phyloP scores from a whole-genome alignment of 2,797 vertebrate species.

The Streptopelia turtur region DNA sequence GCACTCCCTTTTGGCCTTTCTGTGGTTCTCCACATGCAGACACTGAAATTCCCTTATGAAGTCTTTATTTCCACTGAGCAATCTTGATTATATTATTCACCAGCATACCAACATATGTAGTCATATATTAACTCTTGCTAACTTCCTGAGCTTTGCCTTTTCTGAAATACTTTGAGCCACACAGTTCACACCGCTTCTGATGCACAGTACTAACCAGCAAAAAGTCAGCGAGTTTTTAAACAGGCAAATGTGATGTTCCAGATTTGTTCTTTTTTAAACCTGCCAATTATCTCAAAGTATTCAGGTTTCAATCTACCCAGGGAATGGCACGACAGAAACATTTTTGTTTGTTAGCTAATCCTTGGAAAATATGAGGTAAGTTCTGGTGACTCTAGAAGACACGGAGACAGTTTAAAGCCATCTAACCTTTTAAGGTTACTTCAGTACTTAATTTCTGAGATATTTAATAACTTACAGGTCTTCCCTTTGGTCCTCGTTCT shows the following conservation, averaged over 20 bases:
- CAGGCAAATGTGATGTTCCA: neutral
- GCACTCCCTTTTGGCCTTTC: neutral
- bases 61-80: conserved; percentile 50
- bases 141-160: neutral
- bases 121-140: conserved; percentile 37
- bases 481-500: conserved; percentile 89
- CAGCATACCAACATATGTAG: conserved; percentile 46
- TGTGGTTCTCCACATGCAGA: conserved; percentile 57
- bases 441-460: neutral
- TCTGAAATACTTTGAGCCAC: neutral
- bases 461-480: conserved; percentile 84
- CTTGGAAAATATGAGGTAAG: neutral
- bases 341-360: neutral
- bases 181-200: neutral
- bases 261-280: neutral
- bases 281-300: neutral
- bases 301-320: neutral
- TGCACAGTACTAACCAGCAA: neutral
- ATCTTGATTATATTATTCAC: conserved; percentile 37
- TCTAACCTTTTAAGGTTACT: neutral
- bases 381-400: conserved; percentile 1
- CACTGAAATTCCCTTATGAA: conserved; percentile 25
- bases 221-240: neutral
- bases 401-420: neutral
- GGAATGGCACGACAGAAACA: neutral